Conservation (phyloP, 1,140 invertebrate species). For the Delia radicum region DNA sequence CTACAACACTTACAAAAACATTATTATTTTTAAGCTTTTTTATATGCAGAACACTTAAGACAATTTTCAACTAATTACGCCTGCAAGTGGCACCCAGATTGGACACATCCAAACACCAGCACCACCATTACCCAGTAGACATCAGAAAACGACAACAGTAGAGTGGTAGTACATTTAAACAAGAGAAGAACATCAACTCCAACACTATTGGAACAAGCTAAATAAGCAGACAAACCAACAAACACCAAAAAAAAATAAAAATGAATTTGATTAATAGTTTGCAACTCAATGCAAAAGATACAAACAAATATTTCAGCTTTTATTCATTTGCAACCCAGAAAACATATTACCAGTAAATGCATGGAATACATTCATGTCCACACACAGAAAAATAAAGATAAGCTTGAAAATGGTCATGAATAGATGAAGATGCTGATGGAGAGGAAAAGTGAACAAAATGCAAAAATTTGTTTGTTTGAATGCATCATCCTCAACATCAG, state of each 20-base stretch:
- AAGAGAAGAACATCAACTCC: slow-evolving; percentile 2
- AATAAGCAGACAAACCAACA: neutral
- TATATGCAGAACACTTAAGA: slow-evolving; percentile 17
- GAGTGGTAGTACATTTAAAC: neutral
- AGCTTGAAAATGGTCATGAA: neutral
- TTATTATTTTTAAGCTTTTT: neutral
- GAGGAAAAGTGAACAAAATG: neutral
- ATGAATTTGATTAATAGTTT: slow-evolving; percentile 20
- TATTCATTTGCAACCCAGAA: neutral
- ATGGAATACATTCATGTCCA: neutral
- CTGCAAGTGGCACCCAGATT: slow-evolving; percentile 10
- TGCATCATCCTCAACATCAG: neutral
- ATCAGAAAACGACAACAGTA: neutral
- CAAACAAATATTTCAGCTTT: neutral
- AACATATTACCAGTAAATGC: neutral
- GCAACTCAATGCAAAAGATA: slow-evolving; percentile 1
- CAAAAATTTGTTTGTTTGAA: neutral
- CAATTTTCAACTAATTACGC: slow-evolving; percentile 24
- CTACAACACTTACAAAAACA: slow-evolving; percentile 14
- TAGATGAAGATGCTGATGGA: neutral
- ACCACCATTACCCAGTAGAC: neutral
- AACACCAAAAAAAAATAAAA: neutral
- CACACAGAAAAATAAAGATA: neutral
- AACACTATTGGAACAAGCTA: neutral
- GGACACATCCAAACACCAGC: neutral